These are phyloP conservation scores for Stegodyphus mimosarum DNA, from an alignment of 1,140 invertebrate genomes.

Conservation along the genomic window DNA sequence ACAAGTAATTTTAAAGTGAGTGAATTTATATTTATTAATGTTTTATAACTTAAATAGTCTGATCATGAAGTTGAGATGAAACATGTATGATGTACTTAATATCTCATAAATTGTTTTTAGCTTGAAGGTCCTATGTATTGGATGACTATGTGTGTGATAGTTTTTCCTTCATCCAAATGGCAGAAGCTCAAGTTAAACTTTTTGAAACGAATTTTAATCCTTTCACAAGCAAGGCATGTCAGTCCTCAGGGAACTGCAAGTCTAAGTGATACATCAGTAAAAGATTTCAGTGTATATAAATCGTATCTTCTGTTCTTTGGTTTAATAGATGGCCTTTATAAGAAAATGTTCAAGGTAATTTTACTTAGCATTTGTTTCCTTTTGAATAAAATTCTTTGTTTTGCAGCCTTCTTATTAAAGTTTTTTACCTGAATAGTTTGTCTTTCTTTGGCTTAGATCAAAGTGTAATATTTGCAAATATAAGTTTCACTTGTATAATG, in stretches of 20 bases:
- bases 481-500: no score
- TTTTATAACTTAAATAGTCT: neutral
- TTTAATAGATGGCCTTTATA: slow-evolving; percentile 81
- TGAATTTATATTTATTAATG: neutral
- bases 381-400: no score
- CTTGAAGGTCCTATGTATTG: slow-evolving; percentile 91
- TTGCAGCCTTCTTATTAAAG: no score
- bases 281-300: slow-evolving; percentile 87
- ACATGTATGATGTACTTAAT: neutral
- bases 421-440: no score
- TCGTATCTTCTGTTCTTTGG: slow-evolving; percentile 86
- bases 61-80: no score
- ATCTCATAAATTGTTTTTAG: slow-evolving; percentile 61
- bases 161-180: slow-evolving; percentile 82
- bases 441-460: no score
- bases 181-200: slow-evolving; percentile 75
- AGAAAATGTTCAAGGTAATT: slow-evolving; percentile 78
- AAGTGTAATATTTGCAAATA: no score
- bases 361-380: no score
- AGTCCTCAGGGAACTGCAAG: slow-evolving; percentile 64
- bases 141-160: slow-evolving; percentile 80
- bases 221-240: slow-evolving; percentile 79
- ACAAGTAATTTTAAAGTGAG: neutral
- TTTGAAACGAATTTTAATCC: slow-evolving; percentile 80
- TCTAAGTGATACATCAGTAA: slow-evolving; percentile 68